These are phyloP conservation scores for Melinaea marsaeus DNA, from an alignment of 2,888 invertebrate genomes.

Conservation along the genomic window DNA sequence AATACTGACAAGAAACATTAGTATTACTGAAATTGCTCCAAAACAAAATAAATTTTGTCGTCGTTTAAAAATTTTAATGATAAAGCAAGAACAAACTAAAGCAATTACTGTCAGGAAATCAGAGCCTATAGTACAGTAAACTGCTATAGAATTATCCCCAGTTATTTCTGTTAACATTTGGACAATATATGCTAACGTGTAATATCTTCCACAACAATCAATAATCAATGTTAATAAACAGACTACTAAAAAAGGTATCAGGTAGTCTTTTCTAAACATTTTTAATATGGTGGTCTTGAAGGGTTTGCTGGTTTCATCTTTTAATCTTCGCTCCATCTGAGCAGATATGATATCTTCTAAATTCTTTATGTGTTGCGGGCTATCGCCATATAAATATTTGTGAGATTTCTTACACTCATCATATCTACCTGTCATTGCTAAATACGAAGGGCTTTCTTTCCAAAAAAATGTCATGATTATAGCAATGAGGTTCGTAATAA, in stretches of 20 bases:
- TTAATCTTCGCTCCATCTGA: constrained; percentile 20
- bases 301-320: constrained; percentile 20
- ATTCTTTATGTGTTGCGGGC: constrained; percentile 35
- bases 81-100: constrained; percentile 35
- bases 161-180: constrained; percentile 44
- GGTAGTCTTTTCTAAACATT: constrained; percentile 39
- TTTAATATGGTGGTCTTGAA: constrained; percentile 24
- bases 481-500: constrained; percentile 26
- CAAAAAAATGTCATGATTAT: constrained; percentile 40
- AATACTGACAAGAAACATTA: constrained; percentile 41
- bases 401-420: constrained; percentile 42
- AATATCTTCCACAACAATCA: constrained; percentile 45
- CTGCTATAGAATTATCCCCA: constrained; percentile 37
- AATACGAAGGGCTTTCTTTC: constrained; percentile 48
- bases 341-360: constrained; percentile 35
- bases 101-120: constrained; percentile 41
- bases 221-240: constrained; percentile 38
- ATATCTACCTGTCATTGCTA: constrained; percentile 44
- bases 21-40: constrained; percentile 34
- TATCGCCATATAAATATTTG: constrained; percentile 41
- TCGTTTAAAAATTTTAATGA: constrained; percentile 40
- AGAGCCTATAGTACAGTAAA: constrained; percentile 42
- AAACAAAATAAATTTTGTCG: constrained; percentile 40
- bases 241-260: constrained; percentile 39
- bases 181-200: constrained; percentile 40